phyloP scores from a whole-genome alignment of 1,140 invertebrate genomes.

The Zeugodacus cucurbitae region DNA sequence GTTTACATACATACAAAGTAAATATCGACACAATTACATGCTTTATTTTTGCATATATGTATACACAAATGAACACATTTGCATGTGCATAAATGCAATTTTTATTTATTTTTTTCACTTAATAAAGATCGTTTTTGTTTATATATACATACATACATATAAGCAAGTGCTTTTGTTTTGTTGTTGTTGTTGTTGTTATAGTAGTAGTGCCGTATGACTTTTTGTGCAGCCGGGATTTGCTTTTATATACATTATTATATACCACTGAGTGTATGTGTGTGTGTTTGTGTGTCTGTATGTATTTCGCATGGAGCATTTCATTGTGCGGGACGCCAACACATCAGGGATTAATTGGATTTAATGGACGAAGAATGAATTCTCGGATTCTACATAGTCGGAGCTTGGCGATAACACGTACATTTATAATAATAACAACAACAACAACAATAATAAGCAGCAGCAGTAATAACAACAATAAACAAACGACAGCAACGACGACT shows the following conservation, averaged over 20 bases:
- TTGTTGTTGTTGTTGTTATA: neutral
- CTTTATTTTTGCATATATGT: neutral
- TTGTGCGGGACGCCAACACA: neutral
- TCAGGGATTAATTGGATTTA: conserved; percentile 35
- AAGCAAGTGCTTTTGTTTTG: neutral
- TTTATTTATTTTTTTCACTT: neutral
- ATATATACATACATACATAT: neutral
- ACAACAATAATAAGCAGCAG: neutral
- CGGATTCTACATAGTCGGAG: neutral
- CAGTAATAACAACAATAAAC: neutral
- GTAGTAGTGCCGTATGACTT: neutral
- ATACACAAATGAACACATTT: neutral
- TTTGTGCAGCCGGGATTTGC: neutral
- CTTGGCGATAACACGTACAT: neutral
- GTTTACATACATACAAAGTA: neutral
- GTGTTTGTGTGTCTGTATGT: too few relatives aligned
- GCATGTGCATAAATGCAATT: neutral
- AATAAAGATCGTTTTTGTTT: neutral
- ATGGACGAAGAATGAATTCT: conserved; percentile 28
- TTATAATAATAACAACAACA: too few relatives aligned
- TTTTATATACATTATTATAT: neutral
- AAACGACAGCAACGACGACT: neutral
- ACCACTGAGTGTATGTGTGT: neutral
- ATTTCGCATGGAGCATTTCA: neutral
- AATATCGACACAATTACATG: neutral